These are phyloP conservation scores for Bugula neritina DNA, from an alignment of 2,888 invertebrate species.

Conservation along the genomic window DNA sequence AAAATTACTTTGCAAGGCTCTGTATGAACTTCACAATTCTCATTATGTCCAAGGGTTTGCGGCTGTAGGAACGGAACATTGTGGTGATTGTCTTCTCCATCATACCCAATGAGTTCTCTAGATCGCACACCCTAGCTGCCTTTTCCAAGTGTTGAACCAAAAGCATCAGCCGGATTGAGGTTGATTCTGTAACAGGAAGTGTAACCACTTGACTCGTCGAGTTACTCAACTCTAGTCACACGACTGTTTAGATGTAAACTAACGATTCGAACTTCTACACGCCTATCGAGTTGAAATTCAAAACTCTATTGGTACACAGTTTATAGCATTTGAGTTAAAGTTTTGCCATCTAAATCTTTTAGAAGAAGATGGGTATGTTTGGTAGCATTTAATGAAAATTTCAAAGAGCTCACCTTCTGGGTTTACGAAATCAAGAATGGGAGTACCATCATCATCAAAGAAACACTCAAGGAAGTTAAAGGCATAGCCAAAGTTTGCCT, in stretches of 20 bases:
- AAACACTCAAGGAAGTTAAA: conserved; percentile 9
- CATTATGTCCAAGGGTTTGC: conserved; percentile 4
- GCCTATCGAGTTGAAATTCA: too few relatives aligned
- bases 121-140: not conserved
- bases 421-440: conserved; percentile 3
- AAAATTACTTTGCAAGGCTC: not conserved
- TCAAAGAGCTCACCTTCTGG: too few relatives aligned
- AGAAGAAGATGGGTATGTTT: too few relatives aligned
- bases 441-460: not conserved
- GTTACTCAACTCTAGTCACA: too few relatives aligned
- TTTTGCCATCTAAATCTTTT: too few relatives aligned
- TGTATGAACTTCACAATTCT: not conserved
- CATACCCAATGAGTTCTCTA: not conserved
- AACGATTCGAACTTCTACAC: too few relatives aligned
- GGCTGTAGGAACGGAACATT: not conserved
- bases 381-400: too few relatives aligned
- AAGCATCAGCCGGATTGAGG: not conserved
- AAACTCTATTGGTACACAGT: too few relatives aligned
- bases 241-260: too few relatives aligned
- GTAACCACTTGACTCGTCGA: too few relatives aligned
- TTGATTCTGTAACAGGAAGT: too few relatives aligned
- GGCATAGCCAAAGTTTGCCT: conserved; percentile 3
- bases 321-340: too few relatives aligned
- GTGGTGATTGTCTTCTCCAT: not conserved
- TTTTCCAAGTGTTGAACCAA: not conserved